Evolutionary conservation across 2,888 invertebrate genomes (phyloP).

Genomic region (Drosophila tanythrix): DNA sequence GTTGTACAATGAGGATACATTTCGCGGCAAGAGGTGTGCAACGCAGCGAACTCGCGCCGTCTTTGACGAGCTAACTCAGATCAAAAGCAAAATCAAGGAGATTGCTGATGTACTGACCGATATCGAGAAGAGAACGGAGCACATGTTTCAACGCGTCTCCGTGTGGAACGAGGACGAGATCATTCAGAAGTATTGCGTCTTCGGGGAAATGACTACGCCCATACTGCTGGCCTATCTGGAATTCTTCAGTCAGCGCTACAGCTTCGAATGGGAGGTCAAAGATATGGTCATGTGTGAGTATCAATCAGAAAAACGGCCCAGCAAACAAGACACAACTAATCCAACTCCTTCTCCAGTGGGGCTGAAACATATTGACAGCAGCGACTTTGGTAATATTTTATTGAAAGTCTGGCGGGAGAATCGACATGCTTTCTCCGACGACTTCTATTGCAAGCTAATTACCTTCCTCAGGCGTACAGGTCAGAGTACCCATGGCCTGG

Average conservation of each 20-base stretch:
- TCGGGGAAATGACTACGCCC: not conserved
- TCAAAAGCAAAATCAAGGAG: not conserved
- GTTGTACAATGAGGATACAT: not conserved
- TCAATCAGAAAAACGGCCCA: not conserved
- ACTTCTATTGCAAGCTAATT: constrained; percentile 27
- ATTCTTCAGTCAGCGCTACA: constrained; percentile 50
- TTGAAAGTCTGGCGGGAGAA: constrained; percentile 27
- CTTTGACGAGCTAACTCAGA: not conserved
- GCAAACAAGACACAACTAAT: not conserved
- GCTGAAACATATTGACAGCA: constrained; percentile 2
- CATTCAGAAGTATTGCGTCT: constrained; percentile 9
- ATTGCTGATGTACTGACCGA: constrained; percentile 10
- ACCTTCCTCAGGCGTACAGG: not conserved
- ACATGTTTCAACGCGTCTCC: constrained; percentile 34
- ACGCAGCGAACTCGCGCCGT: not conserved
- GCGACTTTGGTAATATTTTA: constrained; percentile 2
- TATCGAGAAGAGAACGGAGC: constrained; percentile 12
- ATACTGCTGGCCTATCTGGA: constrained; percentile 25
- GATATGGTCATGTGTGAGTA: constrained; percentile 63
- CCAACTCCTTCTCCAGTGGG: constrained; percentile 8
- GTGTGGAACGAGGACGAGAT: constrained; percentile 43
- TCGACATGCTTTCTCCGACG: constrained; percentile 39
- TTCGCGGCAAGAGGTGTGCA: not conserved
- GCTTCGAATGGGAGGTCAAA: constrained; percentile 62
- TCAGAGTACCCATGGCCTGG: not conserved